phyloP scores from a whole-genome alignment of 2,888 invertebrate species.

The Morinoia aosen region DNA sequence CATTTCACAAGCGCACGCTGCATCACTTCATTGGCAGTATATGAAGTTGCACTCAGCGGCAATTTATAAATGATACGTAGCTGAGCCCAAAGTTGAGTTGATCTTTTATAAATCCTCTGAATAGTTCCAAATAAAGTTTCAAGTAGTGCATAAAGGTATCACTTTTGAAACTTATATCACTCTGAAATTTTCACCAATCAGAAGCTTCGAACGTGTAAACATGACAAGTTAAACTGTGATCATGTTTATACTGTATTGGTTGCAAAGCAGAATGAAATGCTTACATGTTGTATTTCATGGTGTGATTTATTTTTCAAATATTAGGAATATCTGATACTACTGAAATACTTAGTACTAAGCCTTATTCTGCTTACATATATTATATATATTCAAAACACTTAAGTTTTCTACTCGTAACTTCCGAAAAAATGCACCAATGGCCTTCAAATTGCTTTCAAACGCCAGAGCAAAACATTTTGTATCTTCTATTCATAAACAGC shows the following conservation, averaged over 20 bases:
- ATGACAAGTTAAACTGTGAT: not conserved
- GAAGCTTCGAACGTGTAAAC: slow-evolving; percentile 37
- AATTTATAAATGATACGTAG: not conserved
- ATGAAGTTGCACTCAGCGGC: not conserved
- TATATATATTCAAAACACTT: not conserved
- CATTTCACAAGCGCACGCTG: not conserved
- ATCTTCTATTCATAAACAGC: no score
- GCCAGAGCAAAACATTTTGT: no score
- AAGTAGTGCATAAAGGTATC: not conserved
- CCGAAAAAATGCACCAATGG: no score
- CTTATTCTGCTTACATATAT: not conserved
- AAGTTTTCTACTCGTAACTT: no score
- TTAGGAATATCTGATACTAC: not conserved
- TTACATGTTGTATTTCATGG: not conserved
- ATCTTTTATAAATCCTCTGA: not conserved
- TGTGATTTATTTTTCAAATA: not conserved
- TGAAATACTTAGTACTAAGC: not conserved
- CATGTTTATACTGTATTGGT: not conserved
- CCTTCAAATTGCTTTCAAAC: no score
- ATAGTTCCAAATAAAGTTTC: not conserved
- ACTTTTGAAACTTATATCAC: not conserved
- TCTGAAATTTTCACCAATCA: slow-evolving; percentile 28
- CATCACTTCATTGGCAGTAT: not conserved
- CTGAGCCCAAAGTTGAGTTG: not conserved
- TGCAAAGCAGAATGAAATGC: not conserved